Evolutionary conservation across 1,140 invertebrate genomes (phyloP).

Genomic region (Sinella curviseta): DNA sequence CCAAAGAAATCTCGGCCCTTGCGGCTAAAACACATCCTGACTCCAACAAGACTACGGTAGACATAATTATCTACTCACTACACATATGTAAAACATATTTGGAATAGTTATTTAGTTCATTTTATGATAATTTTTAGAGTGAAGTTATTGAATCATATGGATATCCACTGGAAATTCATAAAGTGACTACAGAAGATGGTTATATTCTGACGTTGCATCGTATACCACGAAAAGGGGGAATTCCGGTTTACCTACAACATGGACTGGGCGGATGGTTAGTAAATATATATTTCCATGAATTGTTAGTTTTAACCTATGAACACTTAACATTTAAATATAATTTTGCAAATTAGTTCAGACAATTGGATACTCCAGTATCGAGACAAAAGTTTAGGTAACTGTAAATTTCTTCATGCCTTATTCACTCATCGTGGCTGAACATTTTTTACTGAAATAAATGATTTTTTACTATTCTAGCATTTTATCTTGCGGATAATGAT

Average conservation of each 20-base stretch:
- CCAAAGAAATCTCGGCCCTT: neutral
- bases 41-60: neutral
- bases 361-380: neutral
- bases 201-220: neutral
- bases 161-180: neutral
- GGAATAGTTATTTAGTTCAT: neutral
- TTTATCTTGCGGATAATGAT: slow-evolving; percentile 57
- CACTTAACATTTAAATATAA: neutral
- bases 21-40: neutral
- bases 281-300: neutral
- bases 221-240: neutral
- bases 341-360: neutral
- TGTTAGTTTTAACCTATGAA: neutral
- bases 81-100: too few species aligned
- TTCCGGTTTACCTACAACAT: neutral
- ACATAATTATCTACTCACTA: too few species aligned
- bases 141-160: neutral
- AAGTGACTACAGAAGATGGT: neutral
- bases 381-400: neutral
- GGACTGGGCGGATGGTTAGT: neutral
- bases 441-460: too few species aligned
- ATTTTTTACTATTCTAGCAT: neutral
- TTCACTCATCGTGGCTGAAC: neutral
- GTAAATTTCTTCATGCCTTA: neutral
- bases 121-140: neutral